Conservation (phyloP, 2,888 invertebrate species). For the Odontocolon sp. region DNA sequence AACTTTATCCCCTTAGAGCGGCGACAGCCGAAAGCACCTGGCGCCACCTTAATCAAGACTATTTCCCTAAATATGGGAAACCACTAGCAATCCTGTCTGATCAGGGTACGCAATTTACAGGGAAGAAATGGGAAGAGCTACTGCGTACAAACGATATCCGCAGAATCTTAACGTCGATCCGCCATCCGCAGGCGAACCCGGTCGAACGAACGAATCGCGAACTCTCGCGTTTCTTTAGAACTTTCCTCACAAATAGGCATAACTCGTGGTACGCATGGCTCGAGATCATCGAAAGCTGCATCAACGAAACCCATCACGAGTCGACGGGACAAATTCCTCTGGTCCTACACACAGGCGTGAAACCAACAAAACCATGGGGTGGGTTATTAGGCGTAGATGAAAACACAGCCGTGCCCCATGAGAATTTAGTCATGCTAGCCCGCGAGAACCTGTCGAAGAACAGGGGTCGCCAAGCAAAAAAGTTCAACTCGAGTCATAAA, state of each 20-base stretch:
- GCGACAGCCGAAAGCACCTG: constrained; percentile 22
- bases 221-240: constrained; percentile 44
- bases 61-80: constrained; percentile 16
- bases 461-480: not conserved
- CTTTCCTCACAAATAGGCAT: constrained; percentile 5
- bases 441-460: not conserved
- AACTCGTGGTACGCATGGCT: constrained; percentile 37
- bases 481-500: not conserved
- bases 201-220: constrained; percentile 64
- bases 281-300: constrained; percentile 16
- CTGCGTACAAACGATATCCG: not conserved
- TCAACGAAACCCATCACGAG: constrained; percentile 49
- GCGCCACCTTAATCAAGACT: not conserved
- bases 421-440: not conserved
- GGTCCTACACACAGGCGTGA: constrained; percentile 23
- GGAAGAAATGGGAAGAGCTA: constrained; percentile 55
- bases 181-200: constrained; percentile 64
- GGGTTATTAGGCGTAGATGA: not conserved
- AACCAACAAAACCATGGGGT: constrained; percentile 6
- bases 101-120: constrained; percentile 62
- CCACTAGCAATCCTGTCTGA: constrained; percentile 28
- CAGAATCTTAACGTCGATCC: constrained; percentile 22
- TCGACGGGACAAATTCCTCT: constrained; percentile 29
- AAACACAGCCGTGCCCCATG: not conserved
- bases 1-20: constrained; percentile 49